phyloP scores from a whole-genome alignment of 2,888 invertebrate genomes.

The Mylabris sibirica region DNA sequence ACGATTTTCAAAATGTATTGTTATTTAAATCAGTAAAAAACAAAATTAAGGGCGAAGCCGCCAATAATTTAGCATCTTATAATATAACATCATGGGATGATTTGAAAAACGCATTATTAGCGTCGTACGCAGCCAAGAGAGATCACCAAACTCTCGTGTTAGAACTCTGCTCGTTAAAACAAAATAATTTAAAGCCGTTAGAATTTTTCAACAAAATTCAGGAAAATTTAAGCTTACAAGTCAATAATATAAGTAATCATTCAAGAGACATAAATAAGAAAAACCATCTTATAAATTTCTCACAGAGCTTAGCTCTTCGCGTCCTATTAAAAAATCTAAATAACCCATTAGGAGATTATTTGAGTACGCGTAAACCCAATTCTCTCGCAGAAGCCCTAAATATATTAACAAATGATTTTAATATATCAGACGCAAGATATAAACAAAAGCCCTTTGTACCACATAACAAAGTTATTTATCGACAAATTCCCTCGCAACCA shows the following conservation, averaged over 20 bases:
- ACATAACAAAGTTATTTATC: not conserved
- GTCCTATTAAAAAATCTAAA: not conserved
- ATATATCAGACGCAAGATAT: not conserved
- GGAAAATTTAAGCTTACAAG: not conserved
- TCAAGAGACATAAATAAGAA: not conserved
- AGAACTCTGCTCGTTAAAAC: not conserved
- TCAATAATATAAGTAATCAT: not conserved
- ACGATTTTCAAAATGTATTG: not conserved
- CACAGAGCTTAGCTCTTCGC: not conserved
- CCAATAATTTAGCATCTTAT: not conserved
- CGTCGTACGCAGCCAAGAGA: not conserved
- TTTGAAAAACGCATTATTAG: not conserved
- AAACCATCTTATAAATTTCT: not conserved
- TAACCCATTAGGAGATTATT: slow-evolving; percentile 6
- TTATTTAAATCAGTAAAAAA: not conserved
- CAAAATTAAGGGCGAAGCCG: slow-evolving; percentile 1
- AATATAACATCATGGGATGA: not conserved
- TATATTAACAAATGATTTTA: slow-evolving; percentile 3
- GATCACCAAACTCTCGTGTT: slow-evolving; percentile 9
- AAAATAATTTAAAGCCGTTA: not conserved
- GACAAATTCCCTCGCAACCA: not conserved
- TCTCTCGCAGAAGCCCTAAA: not conserved
- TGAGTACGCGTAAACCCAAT: not conserved
- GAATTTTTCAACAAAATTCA: not conserved
- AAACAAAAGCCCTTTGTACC: not conserved